A percentile compares a stretch with the other conserved stretches of the same genome.
Conservation (phyloP, 2,113 vertebrate species). For the Hippocampus zosterae region DNA sequence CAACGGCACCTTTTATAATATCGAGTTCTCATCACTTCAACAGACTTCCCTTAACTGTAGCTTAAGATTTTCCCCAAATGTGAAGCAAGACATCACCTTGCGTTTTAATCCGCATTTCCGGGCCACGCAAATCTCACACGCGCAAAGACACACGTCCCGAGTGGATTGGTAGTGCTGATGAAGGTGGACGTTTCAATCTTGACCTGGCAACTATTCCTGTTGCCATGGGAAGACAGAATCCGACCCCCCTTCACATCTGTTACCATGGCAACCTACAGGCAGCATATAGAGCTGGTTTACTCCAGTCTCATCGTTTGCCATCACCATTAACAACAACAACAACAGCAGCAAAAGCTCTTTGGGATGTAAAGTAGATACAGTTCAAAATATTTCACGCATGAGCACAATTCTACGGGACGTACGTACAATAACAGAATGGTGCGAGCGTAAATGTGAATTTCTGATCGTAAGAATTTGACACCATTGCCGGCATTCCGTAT, state of each 20-base stretch:
- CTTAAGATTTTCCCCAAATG: background rate
- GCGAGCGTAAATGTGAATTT: conserved; percentile 1
- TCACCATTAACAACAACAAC: conserved; percentile 9
- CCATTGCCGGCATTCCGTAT: background rate
- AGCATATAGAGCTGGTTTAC: conserved; percentile 60
- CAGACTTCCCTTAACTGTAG: background rate
- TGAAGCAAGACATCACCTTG: background rate
- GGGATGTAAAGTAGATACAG: conserved; percentile 26
- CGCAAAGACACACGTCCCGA: conserved; percentile 8
- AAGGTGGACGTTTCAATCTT: conserved; percentile 57
- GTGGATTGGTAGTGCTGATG: conserved; percentile 46
- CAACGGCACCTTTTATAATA: conserved; percentile 46
- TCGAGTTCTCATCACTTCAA: conserved; percentile 4
- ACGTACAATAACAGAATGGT: background rate
- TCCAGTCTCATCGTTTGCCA: conserved; percentile 39
- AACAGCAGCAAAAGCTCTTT: conserved; percentile 21
- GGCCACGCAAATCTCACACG: background rate
- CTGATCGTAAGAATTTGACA: conserved; percentile 5
- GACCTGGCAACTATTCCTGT: conserved; percentile 64
- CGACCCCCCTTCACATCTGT: conserved; percentile 43
- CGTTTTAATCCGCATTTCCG: background rate
- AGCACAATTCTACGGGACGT: background rate
- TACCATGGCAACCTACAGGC: conserved; percentile 59
- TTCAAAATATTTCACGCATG: conserved; percentile 2
- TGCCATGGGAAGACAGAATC: conserved; percentile 63